phyloP scores from a whole-genome alignment of 1,140 invertebrate species.

The Vanessa tameamea region DNA sequence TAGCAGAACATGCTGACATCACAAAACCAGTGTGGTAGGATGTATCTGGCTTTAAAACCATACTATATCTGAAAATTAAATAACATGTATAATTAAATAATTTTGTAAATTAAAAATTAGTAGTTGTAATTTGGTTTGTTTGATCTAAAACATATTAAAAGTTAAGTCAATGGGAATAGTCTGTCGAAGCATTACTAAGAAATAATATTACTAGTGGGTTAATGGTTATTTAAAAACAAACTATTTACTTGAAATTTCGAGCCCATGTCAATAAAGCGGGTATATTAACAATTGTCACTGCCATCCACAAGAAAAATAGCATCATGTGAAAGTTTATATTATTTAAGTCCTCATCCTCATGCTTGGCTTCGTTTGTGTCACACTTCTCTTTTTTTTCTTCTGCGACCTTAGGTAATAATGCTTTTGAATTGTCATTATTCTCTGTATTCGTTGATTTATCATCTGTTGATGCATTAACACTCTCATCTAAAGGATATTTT shows the following conservation, averaged over 20 bases:
- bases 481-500: neutral
- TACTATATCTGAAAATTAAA: conserved; percentile 74
- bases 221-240: neutral
- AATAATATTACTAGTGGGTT: neutral
- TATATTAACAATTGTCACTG: conserved; percentile 80
- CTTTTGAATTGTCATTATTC: conserved; percentile 29
- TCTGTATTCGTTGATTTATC: conserved; percentile 11
- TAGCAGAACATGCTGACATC: conserved; percentile 73
- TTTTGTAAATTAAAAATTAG: no score
- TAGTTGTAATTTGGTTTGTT: no score
- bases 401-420: conserved; percentile 18
- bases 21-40: conserved; percentile 77
- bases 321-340: conserved; percentile 83
- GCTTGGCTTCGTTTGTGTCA: conserved; percentile 31
- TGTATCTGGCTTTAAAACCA: conserved; percentile 77
- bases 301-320: conserved; percentile 82
- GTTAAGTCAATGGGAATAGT: no score
- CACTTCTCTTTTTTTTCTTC: conserved; percentile 27
- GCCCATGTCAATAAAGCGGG: conserved; percentile 83
- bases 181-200: conserved; percentile 11
- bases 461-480: neutral
- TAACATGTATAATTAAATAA: no score
- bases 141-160: no score
- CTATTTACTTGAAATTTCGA: conserved; percentile 82
- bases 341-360: conserved; percentile 63